Evolutionary conservation across 2,888 invertebrate genomes (phyloP).

Genomic region (Poecilobothrus nobilitatus): DNA sequence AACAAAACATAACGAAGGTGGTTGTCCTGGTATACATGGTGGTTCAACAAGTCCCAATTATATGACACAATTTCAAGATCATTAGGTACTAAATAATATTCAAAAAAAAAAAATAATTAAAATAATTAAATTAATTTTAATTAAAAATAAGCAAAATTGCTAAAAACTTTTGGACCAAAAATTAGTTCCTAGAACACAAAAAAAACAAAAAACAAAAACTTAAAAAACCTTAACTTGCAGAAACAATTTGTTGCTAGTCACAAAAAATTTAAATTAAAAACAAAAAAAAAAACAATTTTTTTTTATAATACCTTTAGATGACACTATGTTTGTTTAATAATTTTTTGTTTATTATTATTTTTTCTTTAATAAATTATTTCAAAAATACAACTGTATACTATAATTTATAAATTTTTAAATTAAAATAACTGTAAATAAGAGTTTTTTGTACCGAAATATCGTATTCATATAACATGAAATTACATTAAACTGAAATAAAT

Average conservation of each 20-base stretch:
- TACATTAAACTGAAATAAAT: too few species aligned
- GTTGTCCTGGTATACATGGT: slow-evolving; percentile 55
- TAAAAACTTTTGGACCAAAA: slow-evolving; percentile 34
- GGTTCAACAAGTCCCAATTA: slow-evolving; percentile 15
- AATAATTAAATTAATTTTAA: background rate
- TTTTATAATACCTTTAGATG: background rate
- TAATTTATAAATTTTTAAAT: background rate
- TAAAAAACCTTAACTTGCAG: background rate
- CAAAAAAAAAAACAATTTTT: background rate
- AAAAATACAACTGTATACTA: background rate
- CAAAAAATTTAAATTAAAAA: background rate
- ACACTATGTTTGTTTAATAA: too few species aligned
- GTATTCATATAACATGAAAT: too few species aligned
- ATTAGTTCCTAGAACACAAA: slow-evolving; percentile 42
- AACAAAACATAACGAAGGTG: slow-evolving; percentile 87
- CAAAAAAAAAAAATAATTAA: background rate
- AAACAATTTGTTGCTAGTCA: slow-evolving; percentile 10
- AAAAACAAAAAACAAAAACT: background rate
- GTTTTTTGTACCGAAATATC: too few species aligned
- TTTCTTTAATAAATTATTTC: too few species aligned
- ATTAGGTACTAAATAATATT: background rate
- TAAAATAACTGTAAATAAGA: too few species aligned
- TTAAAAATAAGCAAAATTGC: background rate
- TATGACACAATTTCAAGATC: slow-evolving; percentile 14
- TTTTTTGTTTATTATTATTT: too few species aligned